phyloP scores from a whole-genome alignment of 2,113 vertebrate genomes.

The Heterotis niloticus region DNA sequence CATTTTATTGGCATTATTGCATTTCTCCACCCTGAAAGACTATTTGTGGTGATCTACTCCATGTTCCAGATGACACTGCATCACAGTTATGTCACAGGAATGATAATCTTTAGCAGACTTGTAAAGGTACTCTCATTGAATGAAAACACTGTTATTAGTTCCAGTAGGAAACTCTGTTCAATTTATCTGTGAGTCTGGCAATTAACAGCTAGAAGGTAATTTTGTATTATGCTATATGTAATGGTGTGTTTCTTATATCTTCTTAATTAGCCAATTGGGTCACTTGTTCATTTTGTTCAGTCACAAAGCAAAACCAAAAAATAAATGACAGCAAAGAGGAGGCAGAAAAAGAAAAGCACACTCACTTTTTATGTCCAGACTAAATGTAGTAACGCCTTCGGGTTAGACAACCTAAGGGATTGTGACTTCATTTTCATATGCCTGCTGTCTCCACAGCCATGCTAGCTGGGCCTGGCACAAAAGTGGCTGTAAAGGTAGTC shows the following conservation, averaged over 20 bases:
- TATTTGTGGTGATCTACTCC: neutral
- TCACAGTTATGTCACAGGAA: neutral
- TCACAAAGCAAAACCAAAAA: neutral
- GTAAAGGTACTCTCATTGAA: neutral
- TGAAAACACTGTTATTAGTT: too few relatives aligned
- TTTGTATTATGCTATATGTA: too few relatives aligned
- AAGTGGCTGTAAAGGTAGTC: neutral
- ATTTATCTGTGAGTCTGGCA: too few relatives aligned
- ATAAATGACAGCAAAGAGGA: neutral
- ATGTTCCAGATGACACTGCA: neutral
- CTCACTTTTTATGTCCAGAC: neutral
- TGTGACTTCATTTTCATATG: too few relatives aligned
- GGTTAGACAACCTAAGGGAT: too few relatives aligned
- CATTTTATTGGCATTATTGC: neutral
- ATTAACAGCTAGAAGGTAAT: too few relatives aligned
- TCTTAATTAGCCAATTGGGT: too few relatives aligned
- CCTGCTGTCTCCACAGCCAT: too few relatives aligned
- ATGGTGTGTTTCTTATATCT: neutral
- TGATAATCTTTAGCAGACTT: neutral
- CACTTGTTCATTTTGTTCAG: too few relatives aligned
- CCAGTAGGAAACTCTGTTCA: neutral
- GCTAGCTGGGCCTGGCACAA: neutral
- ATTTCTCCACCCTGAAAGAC: neutral
- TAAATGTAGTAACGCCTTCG: neutral
- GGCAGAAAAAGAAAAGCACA: neutral